Evolutionary conservation across 2,797 vertebrate species (phyloP).

Genomic region (Falco biarmicus): DNA sequence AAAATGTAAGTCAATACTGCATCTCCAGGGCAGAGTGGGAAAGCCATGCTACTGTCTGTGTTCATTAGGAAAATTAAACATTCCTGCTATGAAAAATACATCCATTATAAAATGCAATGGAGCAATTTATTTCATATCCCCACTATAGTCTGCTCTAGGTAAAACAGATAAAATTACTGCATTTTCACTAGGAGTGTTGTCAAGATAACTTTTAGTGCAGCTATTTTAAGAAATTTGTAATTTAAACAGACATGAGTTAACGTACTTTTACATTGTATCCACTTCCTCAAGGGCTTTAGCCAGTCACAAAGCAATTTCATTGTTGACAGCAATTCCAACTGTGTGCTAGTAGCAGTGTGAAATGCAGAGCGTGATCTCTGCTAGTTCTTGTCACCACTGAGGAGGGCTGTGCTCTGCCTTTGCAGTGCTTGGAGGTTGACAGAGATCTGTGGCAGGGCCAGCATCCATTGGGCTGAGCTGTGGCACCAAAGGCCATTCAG

Average conservation of each 20-base stretch:
- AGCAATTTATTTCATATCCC: not conserved
- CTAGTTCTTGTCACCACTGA: not conserved
- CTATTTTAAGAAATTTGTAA: not conserved
- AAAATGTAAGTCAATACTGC: not conserved
- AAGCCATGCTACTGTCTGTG: not conserved
- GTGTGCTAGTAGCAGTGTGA: not conserved
- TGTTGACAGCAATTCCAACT: not conserved
- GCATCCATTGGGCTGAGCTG: not conserved
- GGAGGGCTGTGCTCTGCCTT: not conserved
- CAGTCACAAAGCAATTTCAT: not conserved
- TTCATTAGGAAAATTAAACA: not conserved
- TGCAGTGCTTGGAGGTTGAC: not conserved
- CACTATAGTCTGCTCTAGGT: not conserved
- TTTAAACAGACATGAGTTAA: not conserved
- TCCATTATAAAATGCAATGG: not conserved
- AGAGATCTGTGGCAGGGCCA: not conserved
- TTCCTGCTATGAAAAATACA: not conserved
- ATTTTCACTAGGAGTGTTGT: conserved; percentile 4
- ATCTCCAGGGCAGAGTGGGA: not conserved
- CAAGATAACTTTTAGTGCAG: conserved; percentile 3
- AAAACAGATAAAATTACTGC: not conserved
- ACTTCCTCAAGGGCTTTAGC: not conserved
- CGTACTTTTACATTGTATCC: not conserved
- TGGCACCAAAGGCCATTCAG: not conserved
- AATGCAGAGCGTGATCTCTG: too few species aligned